phyloP scores from a whole-genome alignment of 2,113 vertebrate genomes.

The Colossoma macropomum region DNA sequence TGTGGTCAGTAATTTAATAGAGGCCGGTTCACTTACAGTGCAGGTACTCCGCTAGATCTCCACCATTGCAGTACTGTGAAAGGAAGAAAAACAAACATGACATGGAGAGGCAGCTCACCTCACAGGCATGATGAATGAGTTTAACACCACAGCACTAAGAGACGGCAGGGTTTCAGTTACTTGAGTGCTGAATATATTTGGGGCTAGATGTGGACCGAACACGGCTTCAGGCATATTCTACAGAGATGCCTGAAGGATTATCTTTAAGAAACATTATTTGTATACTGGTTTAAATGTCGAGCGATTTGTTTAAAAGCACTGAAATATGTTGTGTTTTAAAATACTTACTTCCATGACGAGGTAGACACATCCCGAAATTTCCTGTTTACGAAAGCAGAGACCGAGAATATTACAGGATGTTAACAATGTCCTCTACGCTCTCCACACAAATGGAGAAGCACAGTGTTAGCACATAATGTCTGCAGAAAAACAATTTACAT shows the following conservation, averaged over 20 bases:
- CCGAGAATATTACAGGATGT: neutral
- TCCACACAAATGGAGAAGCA: neutral
- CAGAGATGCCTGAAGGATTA: neutral
- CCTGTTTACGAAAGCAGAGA: constrained; percentile 76
- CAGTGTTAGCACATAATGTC: neutral
- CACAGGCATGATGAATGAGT: neutral
- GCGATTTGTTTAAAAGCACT: neutral
- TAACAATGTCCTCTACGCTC: neutral
- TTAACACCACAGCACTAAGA: constrained; percentile 2
- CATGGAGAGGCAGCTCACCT: neutral
- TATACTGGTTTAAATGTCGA: neutral
- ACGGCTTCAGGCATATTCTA: neutral
- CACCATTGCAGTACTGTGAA: constrained; percentile 94
- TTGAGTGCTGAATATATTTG: neutral
- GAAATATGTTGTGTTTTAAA: constrained; percentile 3
- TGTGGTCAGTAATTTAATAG: neutral
- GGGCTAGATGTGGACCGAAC: neutral
- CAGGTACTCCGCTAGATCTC: constrained; percentile 96
- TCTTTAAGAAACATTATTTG: neutral
- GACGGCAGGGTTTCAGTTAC: neutral
- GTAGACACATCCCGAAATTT: constrained; percentile 93
- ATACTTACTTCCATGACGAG: constrained; percentile 96
- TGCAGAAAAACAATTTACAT: neutral
- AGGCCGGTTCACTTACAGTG: constrained; percentile 85
- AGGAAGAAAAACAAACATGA: constrained; percentile 53